Conservation (phyloP, 2,888 invertebrate species). For the Blastobasis adustella region DNA sequence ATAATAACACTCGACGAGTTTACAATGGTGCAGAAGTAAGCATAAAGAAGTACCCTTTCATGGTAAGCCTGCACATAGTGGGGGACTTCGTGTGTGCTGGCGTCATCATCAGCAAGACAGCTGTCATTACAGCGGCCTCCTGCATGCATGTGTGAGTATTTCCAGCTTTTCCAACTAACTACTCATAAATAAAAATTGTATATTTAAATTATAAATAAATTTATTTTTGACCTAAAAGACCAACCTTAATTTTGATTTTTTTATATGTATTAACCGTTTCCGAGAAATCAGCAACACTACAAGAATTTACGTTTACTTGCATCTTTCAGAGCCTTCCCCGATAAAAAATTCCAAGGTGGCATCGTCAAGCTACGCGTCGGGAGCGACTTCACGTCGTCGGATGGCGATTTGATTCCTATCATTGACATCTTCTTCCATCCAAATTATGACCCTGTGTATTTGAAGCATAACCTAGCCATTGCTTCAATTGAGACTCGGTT, state of each 20-base stretch:
- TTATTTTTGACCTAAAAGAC: no score
- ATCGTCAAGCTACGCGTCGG: slow-evolving; percentile 21
- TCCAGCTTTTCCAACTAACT: no score
- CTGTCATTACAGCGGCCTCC: slow-evolving; percentile 37
- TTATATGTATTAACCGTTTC: no score
- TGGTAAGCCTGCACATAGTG: slow-evolving; percentile 28
- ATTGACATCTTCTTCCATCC: slow-evolving; percentile 28
- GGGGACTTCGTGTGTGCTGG: slow-evolving; percentile 28
- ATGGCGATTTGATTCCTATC: slow-evolving; percentile 25
- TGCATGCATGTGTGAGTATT: slow-evolving; percentile 33
- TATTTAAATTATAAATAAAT: no score
- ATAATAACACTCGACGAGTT: slow-evolving; percentile 19
- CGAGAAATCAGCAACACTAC: no score
- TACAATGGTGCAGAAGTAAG: slow-evolving; percentile 18
- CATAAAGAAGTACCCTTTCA: slow-evolving; percentile 25
- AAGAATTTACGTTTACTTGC: no score
- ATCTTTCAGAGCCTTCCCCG: no score
- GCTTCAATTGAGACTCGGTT: slow-evolving; percentile 13
- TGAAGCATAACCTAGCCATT: slow-evolving; percentile 15
- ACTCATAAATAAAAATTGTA: no score
- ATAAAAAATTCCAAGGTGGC: no score
- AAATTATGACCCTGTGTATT: slow-evolving; percentile 18
- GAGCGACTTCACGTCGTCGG: slow-evolving; percentile 22
- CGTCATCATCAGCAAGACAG: slow-evolving; percentile 25
- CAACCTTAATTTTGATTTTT: no score